Evolutionary conservation across 2,113 vertebrate genomes (phyloP).

Genomic region (Fregetta grallaria): DNA sequence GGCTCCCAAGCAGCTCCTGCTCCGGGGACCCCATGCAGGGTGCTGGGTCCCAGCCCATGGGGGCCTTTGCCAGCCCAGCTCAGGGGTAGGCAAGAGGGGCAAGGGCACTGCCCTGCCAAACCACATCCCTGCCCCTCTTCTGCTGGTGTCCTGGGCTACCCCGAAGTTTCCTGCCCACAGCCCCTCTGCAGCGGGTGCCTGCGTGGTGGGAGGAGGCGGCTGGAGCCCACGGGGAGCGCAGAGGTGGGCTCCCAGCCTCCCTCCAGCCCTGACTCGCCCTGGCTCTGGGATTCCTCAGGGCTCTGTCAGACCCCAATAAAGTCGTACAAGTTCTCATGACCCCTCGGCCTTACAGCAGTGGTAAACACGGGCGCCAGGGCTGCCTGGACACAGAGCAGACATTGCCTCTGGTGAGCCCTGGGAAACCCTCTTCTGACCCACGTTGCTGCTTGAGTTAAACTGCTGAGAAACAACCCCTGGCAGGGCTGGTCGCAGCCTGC

Average conservation of each 20-base stretch:
- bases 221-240: rapidly evolving
- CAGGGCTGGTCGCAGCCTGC: background rate
- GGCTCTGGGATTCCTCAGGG: constrained; percentile 46
- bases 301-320: constrained; percentile 48
- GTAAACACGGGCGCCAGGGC: rapidly evolving
- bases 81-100: rapidly evolving
- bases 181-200: background rate
- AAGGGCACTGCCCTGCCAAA: background rate
- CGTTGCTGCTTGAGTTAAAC: background rate
- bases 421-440: background rate
- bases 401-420: background rate
- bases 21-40: background rate
- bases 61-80: background rate
- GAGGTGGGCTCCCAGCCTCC: background rate
- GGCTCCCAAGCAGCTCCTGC: background rate
- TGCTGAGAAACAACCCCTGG: background rate
- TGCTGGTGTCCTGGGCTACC: background rate
- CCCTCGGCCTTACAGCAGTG: background rate
- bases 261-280: background rate
- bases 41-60: background rate
- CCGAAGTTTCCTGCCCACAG: background rate
- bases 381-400: constrained; percentile 31
- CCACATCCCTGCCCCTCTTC: background rate
- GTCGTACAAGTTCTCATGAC: constrained; percentile 32
- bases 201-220: background rate